Base-by-base conservation (phyloP, 1,140 invertebrate genomes). In the Drosophila arizonae region DNA sequence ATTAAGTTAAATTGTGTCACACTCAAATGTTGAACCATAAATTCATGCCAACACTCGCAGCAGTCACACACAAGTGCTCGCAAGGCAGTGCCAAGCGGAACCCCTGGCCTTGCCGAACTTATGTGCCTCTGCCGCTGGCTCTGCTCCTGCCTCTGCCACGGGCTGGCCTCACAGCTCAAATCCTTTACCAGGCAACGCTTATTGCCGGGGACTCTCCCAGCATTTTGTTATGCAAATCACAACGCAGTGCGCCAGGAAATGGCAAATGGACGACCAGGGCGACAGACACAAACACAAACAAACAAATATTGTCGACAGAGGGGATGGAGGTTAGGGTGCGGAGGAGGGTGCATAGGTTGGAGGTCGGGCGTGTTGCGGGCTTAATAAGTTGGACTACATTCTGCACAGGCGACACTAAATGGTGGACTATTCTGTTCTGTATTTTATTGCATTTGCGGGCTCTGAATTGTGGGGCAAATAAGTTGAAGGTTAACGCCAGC, bases 141-240 rank as follows among this genome's bases (percentile, higher is more conserved):
- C 17, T 15, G 15, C 6, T 2, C 24, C 56, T 41, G 55, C 10
- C 26, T 69, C 1, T 28, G 26, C 26, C 26, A 17, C 17, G 17
- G 17, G 0, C 17, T 30, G 28, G 64, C 60, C 63, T 79, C 46
- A n/a, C 21, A 36, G 51, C 66, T 65, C 72, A 62, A 66, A 79
- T 87, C 81, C 79, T 76, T 73, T 71, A 48, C 52, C 51, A 57
- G 56, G 61, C 51, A 50, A 41, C 15, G 45, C 50, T 46, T 62
- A 39, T 62, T 50, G 63, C 36, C 66, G 36, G 33, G 21, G 15
- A n/a, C 33, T 56, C 39, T 55, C 11, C 30, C 82, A 86, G 78
- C 82, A 88, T 87, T 88, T 87, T 87, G 82, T 88, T 87, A 87
- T 87, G 82, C 82, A 87, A 87, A 87, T 87, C 82, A 88, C 72